Evolutionary conservation across 2,113 vertebrate species (phyloP).

Genomic region (Suricata suricatta): DNA sequence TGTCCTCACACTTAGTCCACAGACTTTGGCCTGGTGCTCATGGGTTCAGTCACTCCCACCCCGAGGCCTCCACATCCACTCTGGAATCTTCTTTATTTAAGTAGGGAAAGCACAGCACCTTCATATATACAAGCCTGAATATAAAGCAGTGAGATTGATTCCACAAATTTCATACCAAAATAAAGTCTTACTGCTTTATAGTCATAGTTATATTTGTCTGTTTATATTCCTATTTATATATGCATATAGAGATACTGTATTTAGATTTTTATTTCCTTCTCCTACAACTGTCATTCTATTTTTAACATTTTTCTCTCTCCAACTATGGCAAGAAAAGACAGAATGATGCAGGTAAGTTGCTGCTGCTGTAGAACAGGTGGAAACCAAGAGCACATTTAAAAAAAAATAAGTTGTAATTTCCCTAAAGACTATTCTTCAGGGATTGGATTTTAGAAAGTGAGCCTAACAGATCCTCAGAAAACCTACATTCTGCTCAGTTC

Average conservation of each 20-base stretch:
- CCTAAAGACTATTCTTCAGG: not conserved
- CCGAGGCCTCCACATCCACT: too few relatives aligned
- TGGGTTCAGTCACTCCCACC: not conserved
- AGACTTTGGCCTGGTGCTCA: not conserved
- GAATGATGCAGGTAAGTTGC: not conserved
- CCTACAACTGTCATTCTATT: conserved; percentile 43
- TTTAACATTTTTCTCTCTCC: conserved; percentile 43
- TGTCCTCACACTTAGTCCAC: not conserved
- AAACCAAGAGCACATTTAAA: not conserved
- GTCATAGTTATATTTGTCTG: conserved; percentile 9
- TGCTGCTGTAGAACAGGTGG: not conserved
- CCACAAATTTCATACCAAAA: conserved; percentile 19
- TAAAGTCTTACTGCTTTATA: not conserved
- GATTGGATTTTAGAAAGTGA: not conserved
- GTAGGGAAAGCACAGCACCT: not conserved
- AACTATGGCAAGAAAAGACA: not conserved
- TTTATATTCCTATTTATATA: conserved; percentile 40
- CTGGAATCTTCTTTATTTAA: not conserved
- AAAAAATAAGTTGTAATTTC: not conserved
- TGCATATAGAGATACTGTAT: not conserved
- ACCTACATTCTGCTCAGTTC: not conserved
- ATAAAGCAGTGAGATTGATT: not conserved
- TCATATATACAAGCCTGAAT: not conserved
- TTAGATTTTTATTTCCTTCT: conserved; percentile 37
- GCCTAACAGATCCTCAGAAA: not conserved